Evolutionary conservation across 1,140 invertebrate species (phyloP).

Genomic region (Heliothis subflexa): DNA sequence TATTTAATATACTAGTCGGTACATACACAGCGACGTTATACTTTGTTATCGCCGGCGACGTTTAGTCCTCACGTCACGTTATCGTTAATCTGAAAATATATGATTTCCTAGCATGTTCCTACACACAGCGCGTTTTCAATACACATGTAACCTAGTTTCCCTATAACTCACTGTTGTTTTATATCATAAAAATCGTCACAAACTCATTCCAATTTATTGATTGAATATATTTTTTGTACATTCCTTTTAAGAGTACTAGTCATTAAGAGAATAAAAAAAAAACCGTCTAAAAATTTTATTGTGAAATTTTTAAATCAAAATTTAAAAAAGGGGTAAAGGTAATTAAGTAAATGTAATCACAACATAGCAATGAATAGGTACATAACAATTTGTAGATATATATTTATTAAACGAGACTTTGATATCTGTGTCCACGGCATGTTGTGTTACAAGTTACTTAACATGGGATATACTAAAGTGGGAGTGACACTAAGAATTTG

Average conservation of each 20-base stretch:
- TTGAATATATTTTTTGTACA: conserved; percentile 43
- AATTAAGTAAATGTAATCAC: conserved; percentile 39
- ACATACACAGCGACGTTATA: conserved; percentile 44
- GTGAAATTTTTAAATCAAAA: conserved; percentile 16
- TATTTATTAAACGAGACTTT: conserved; percentile 16
- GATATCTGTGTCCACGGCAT: neutral
- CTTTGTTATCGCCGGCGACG: conserved; percentile 35
- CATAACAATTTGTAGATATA: conserved; percentile 29
- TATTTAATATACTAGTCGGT: conserved; percentile 59
- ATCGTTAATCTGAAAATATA: conserved; percentile 24
- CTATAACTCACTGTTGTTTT: conserved; percentile 27
- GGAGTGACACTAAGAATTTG: conserved; percentile 46
- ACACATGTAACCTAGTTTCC: conserved; percentile 36
- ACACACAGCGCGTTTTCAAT: conserved; percentile 42
- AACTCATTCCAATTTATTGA: conserved; percentile 39
- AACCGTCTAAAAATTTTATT: conserved; percentile 19
- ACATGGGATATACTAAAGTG: conserved; percentile 15
- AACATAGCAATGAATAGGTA: conserved; percentile 11
- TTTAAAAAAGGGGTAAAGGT: conserved; percentile 1
- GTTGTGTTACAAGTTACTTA: conserved; percentile 37
- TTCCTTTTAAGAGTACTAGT: conserved; percentile 48
- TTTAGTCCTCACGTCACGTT: conserved; percentile 29
- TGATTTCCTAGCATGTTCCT: conserved; percentile 42
- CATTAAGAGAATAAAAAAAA: conserved; percentile 43
- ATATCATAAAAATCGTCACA: conserved; percentile 29